Evolutionary conservation across 2,888 invertebrate species (phyloP).

Genomic region (Megastigmus dorsalis): DNA sequence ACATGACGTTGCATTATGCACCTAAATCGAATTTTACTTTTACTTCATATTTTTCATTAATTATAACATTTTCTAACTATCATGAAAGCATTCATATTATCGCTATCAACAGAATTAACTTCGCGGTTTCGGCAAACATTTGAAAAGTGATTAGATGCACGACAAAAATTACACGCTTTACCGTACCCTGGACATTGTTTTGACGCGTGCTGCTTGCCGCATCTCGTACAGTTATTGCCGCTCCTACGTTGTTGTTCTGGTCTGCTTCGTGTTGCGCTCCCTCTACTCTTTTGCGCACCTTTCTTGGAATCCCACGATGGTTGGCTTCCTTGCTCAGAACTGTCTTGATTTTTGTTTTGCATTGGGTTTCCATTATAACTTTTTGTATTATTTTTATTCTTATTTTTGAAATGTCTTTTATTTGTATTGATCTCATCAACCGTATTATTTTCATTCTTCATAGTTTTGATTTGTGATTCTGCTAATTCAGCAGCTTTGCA

Average conservation of each 20-base stretch:
- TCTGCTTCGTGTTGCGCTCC: not conserved
- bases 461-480: too few relatives aligned
- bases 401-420: conserved; percentile 40
- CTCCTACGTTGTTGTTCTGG: conserved; percentile 3
- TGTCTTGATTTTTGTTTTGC: too few relatives aligned
- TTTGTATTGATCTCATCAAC: conserved; percentile 51
- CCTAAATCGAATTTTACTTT: conserved; percentile 46
- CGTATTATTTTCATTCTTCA: conserved; percentile 50
- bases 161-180: conserved; percentile 49
- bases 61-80: conserved; percentile 11
- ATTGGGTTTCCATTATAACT: not conserved
- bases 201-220: conserved; percentile 43
- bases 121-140: conserved; percentile 40
- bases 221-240: conserved; percentile 45
- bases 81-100: not conserved
- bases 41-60: conserved; percentile 11
- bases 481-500: too few relatives aligned
- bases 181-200: conserved; percentile 50
- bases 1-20: conserved; percentile 43
- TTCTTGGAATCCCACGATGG: not conserved
- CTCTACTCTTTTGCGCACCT: not conserved
- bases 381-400: not conserved
- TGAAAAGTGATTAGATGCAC: conserved; percentile 49
- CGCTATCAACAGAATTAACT: not conserved
- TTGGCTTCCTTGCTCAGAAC: not conserved